Conservation (phyloP, 2,888 invertebrate genomes). For the Callinectes sapidus region DNA sequence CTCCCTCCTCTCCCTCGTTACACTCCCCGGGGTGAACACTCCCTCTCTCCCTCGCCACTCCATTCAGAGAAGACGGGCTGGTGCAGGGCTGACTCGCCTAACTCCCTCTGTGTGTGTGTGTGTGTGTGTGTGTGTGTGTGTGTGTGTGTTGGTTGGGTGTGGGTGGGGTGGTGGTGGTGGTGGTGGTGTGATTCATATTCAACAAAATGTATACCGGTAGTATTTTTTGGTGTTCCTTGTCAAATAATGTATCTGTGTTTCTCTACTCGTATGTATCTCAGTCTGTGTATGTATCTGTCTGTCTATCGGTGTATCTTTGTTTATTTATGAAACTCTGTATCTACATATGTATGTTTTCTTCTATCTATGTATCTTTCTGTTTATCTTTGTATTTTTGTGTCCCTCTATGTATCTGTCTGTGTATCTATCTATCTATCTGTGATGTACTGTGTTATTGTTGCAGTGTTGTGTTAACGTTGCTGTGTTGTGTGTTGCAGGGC, state of each 20-base stretch:
- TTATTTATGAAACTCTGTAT: too few species aligned
- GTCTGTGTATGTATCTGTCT: too few species aligned
- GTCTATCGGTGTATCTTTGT: too few species aligned
- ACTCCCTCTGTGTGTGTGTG: not conserved
- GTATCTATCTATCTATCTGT: not conserved
- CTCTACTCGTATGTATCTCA: too few species aligned
- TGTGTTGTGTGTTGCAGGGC: slow-evolving; percentile 36
- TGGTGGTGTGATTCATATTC: too few species aligned
- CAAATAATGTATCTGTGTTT: too few species aligned
- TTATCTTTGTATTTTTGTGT: not conserved
- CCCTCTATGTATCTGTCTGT: not conserved
- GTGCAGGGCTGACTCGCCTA: not conserved
- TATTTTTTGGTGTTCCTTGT: too few species aligned
- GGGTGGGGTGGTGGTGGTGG: too few species aligned
- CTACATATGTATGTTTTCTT: not conserved
- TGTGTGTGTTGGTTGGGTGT: not conserved
- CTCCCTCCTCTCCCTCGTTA: not conserved
- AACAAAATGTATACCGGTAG: too few species aligned
- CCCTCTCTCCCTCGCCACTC: not conserved
- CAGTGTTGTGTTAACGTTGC: not conserved
- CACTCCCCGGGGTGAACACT: not conserved
- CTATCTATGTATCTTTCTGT: not conserved
- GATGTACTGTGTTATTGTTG: not conserved
- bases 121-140: slow-evolving; percentile 17
- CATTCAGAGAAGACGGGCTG: not conserved